Percentiles rank a stretch among this genome's conserved stretches.
These are phyloP conservation scores for Gymnodraco acuticeps DNA, from an alignment of 2,797 vertebrate species.

Conservation along the genomic window DNA sequence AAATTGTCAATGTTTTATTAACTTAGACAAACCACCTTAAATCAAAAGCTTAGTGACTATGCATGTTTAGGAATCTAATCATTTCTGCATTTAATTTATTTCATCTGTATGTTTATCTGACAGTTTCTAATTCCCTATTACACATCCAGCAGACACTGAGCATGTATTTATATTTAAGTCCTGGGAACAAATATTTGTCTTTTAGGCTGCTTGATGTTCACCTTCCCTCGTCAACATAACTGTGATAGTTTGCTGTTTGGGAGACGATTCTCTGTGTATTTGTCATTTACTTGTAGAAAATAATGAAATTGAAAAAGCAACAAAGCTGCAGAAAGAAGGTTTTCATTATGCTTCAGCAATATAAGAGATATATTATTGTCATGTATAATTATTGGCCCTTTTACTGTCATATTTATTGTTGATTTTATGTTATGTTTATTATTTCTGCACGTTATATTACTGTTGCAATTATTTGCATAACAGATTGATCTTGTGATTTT, in stretches of 20 bases:
- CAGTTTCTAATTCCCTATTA: no score
- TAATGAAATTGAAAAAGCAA: background rate
- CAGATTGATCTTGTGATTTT: background rate
- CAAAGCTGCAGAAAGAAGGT: background rate
- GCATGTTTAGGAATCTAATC: background rate
- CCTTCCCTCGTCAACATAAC: no score
- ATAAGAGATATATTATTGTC: background rate
- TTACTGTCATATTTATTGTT: background rate
- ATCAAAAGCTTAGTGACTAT: background rate
- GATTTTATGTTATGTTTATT: background rate
- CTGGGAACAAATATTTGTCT: no score
- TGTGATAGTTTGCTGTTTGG: background rate
- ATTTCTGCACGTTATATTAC: background rate
- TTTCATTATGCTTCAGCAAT: background rate
- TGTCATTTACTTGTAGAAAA: no score
- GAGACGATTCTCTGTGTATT: background rate
- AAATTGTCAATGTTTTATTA: background rate
- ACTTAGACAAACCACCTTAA: background rate
- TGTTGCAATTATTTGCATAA: background rate
- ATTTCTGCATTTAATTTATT: background rate
- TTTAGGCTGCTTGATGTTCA: no score
- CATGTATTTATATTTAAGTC: no score
- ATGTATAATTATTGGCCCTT: background rate
- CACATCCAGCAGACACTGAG: no score
- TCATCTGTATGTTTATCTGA: no score